Percentiles rank a stretch among this genome's conserved stretches.
These are phyloP conservation scores for Ptilorrhoa leucosticta DNA, from an alignment of 2,113 vertebrate genomes.

Conservation along the genomic window DNA sequence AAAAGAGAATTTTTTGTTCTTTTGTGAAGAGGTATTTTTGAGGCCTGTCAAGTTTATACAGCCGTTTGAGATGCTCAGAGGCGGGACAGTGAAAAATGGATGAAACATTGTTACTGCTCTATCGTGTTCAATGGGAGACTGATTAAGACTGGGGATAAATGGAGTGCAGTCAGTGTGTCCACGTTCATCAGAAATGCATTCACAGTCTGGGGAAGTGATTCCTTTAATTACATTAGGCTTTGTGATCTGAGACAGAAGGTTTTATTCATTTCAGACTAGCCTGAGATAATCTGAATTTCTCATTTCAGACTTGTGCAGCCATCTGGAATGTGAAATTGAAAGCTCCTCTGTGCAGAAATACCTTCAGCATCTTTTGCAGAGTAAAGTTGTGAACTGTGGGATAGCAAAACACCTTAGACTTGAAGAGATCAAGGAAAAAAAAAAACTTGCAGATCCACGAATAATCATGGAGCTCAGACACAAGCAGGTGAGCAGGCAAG, in stretches of 20 bases:
- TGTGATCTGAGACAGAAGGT: neutral
- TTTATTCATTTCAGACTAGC: slow-evolving; percentile 23
- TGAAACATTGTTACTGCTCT: neutral
- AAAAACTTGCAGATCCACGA: slow-evolving; percentile 73
- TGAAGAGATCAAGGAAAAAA: slow-evolving; percentile 72
- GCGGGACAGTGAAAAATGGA: neutral
- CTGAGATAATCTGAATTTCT: slow-evolving; percentile 1
- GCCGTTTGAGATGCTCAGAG: neutral
- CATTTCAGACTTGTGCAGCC: slow-evolving; percentile 81
- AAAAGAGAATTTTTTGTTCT: neutral
- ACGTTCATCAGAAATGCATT: slow-evolving; percentile 3
- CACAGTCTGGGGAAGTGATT: neutral
- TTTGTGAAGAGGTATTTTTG: neutral
- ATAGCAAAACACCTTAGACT: slow-evolving; percentile 72
- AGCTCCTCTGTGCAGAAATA: slow-evolving; percentile 75
- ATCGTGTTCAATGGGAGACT: neutral
- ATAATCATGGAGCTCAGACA: slow-evolving; percentile 91
- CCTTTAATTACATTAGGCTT: slow-evolving; percentile 33
- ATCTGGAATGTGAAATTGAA: slow-evolving; percentile 83
- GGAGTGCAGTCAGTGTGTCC: neutral
- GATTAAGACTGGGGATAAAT: slow-evolving; percentile 5
- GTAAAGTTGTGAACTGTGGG: slow-evolving; percentile 73
- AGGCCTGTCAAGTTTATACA: neutral
- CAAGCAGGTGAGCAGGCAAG: slow-evolving; percentile 75
- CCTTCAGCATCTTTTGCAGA: slow-evolving; percentile 85